Evolutionary conservation across 2,113 vertebrate genomes (phyloP), one percentile per base, ranked within the genome.

Genomic region (Falcunculus frontatus): DNA sequence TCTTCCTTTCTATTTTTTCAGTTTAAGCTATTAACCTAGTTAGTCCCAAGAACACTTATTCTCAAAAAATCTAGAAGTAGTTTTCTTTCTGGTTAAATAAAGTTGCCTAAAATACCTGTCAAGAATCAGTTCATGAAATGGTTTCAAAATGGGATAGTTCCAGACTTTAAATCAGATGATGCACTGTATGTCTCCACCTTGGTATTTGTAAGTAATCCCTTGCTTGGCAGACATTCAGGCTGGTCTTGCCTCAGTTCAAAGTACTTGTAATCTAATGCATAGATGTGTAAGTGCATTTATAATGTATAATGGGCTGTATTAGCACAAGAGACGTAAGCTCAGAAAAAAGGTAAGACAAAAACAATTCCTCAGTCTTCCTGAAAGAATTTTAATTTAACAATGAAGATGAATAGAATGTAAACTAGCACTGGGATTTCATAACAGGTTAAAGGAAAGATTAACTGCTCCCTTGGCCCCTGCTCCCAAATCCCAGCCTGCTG

Each of bases 381-480:
- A 59, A 62, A 84, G 6, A 69, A 44, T 55, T 63, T 59, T 42
- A 27, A 63, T 86, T 68, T 69, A 10, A 37, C 27, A 62, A 32
- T 25, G 4, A 55, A 46, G 14, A 44, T 27, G 1, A 94, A 29
- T 53, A 32, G 46, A 70, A 76, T 68, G 18, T 70, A 80, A 93
- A 76, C 35, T 80, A 67, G 35, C 37, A 26, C 26, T 33, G 17
- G 35, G 35, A 33, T 33, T 91, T 90, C 10, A 6, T 30, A 86
- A 46, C 42, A 88, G 19, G 25, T 70, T 85, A 82, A 83, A 82
- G 89, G 55, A 76, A 64, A 70, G 10, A 64, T 44, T 63, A 72
- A 37, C 32, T 53, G 32, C 27, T 65, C 20, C 9, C 21, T 72
- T 56, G 18, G 17, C 4, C 18, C 3, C 3, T 0, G 0, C 7